These are phyloP conservation scores for Crotophaga sulcirostris DNA, from an alignment of 2,113 vertebrate species.

Conservation along the genomic window DNA sequence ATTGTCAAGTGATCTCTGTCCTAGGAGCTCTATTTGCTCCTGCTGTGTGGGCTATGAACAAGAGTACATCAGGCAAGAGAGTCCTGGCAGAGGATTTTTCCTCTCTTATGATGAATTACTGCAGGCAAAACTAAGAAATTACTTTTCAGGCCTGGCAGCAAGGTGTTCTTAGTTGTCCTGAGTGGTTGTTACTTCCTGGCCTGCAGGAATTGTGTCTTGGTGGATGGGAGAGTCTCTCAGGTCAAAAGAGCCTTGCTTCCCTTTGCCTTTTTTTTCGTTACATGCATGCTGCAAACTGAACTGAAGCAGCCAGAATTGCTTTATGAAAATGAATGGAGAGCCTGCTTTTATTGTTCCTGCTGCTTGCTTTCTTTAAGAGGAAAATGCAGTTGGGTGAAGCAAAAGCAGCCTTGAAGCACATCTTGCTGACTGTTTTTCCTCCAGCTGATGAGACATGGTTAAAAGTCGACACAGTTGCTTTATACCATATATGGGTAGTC, in stretches of 20 bases:
- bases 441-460: constrained; percentile 8
- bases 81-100: not conserved
- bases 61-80: not conserved
- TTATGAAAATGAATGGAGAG: not conserved
- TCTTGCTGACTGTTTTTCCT: not conserved
- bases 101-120: not conserved
- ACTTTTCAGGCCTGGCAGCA: not conserved
- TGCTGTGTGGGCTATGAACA: not conserved
- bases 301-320: not conserved
- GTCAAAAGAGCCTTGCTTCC: not conserved
- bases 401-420: not conserved
- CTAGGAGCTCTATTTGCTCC: not conserved
- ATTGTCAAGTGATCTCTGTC: not conserved
- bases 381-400: not conserved
- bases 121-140: not conserved
- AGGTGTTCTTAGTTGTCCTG: not conserved
- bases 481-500: constrained; percentile 55
- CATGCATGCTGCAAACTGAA: not conserved
- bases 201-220: not conserved
- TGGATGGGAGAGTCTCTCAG: not conserved
- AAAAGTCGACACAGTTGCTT: not conserved
- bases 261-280: not conserved
- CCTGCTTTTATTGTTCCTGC: not conserved
- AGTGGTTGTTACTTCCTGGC: not conserved
- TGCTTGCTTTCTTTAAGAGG: not conserved